Percentiles rank a stretch among this genome's conserved stretches.
Conservation (phyloP, 2,113 vertebrate genomes). For the Dasyprocta punctata region DNA sequence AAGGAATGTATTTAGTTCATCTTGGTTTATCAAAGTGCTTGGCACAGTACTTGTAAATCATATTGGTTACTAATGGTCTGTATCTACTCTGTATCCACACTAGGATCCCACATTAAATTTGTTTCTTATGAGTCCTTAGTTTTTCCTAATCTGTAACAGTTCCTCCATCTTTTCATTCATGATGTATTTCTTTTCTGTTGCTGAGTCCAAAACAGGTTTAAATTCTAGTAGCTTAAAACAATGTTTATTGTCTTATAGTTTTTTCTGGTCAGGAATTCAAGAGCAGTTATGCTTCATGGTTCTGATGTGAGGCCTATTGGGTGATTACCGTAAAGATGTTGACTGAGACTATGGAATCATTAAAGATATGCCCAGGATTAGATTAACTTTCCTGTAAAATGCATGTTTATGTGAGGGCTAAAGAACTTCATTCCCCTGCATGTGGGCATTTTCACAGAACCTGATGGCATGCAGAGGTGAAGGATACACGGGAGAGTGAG, state of each 20-base stretch:
- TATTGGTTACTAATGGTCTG: neutral
- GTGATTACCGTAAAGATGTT: neutral
- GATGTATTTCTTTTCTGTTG: neutral
- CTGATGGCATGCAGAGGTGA: neutral
- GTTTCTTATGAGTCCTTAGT: neutral
- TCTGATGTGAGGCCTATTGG: neutral
- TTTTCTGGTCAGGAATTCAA: neutral
- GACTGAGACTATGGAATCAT: neutral
- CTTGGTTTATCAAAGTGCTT: constrained; percentile 1
- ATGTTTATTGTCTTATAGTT: neutral
- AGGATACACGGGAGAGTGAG: neutral
- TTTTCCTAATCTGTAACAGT: neutral
- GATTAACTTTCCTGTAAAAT: neutral
- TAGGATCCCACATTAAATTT: neutral
- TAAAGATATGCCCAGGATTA: neutral
- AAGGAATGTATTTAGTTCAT: constrained; percentile 19
- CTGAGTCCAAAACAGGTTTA: neutral
- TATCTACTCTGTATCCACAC: neutral
- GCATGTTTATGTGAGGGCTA: neutral
- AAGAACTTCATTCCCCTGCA: neutral
- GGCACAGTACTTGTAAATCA: neutral
- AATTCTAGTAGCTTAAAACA: neutral
- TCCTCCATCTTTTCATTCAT: neutral
- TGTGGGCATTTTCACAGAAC: neutral
- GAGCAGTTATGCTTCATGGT: neutral